Conservation (phyloP, 2,113 vertebrate genomes). For the Sylvilagus bachmani region DNA sequence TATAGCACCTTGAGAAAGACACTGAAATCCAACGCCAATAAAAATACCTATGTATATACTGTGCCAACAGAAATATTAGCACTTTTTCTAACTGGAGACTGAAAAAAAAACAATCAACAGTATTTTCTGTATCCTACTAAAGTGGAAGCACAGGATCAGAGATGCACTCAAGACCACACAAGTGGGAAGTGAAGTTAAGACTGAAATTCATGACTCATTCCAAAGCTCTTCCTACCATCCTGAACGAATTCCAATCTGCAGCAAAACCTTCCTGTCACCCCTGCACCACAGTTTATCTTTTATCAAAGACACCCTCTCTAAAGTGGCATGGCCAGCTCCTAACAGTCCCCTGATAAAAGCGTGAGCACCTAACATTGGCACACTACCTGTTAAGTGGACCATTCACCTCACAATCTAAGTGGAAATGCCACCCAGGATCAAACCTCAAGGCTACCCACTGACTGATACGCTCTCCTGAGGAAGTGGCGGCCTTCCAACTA, state of each 20-base stretch:
- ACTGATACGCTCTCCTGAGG: neutral
- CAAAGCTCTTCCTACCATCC: neutral
- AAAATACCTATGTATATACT: constrained; percentile 5
- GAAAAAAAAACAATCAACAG: constrained; percentile 1
- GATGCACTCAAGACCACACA: neutral
- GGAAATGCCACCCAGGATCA: neutral
- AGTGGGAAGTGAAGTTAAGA: neutral
- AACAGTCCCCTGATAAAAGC: neutral
- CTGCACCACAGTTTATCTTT: neutral
- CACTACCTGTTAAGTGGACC: neutral
- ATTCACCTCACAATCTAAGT: neutral
- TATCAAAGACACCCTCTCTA: neutral
- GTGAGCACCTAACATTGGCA: neutral
- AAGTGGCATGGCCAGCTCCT: neutral
- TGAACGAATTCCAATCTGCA: neutral
- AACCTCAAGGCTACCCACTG: neutral
- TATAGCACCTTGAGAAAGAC: constrained; percentile 61
- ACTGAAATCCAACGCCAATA: constrained; percentile 44
- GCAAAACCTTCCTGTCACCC: neutral
- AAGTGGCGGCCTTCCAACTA: constrained; percentile 12
- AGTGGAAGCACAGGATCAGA: neutral
- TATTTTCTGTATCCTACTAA: neutral
- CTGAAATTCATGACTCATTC: neutral
- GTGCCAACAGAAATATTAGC: constrained; percentile 14
- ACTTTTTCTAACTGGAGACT: neutral